Evolutionary conservation across 2,888 invertebrate genomes (phyloP), one percentile per base, ranked within the genome.

Genomic region (Iphiclides podalirius): DNA sequence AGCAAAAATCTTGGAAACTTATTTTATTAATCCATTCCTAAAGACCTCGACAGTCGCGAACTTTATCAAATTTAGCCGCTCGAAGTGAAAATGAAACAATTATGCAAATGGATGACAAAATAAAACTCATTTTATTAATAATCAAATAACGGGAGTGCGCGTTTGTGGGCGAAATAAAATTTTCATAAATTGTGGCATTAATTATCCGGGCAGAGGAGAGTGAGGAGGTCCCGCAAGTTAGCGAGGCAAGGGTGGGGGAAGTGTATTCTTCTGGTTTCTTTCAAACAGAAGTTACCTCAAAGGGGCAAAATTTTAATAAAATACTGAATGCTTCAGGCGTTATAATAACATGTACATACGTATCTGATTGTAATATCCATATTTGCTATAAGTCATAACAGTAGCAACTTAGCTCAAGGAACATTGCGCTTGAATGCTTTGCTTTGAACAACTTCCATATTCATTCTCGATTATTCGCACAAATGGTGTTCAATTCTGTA

Each of bases 271-370:
- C 74, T 75, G 78, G 71, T 70, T 79, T 75, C 78, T 83, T 81
- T 88, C 85, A 85, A 83, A 85, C 73, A 78, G 72, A 83, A 82
- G 79, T 82, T 81, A 75, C 83, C 75, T 82, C 73, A 83, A 86
- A 85, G 79, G 81, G 83, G 82, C 73, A 75, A 82, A 87, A 73
- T 85, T 87, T 84, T 86, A 84, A 87, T 86, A 87, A 86, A 87
- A 87, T 85, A 77, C 75, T 69, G 60, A 78, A 72, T 72, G 84
- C 86, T 80, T 67, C 68, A 55, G 75, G 86, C 83, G 66, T 65
- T 79, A 70, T n/a, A n/a, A n/a, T n/a, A 75, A 75, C 6, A 31
- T 31, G 31, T 71, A 78, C 76, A 75, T 66, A 70, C 70, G 74
- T 72, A 73, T 75, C 80, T 66, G 61, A 63, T 67, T 67, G 72